phyloP scores from a whole-genome alignment of 2,888 invertebrate genomes.

The Ichneumoninae sp. region DNA sequence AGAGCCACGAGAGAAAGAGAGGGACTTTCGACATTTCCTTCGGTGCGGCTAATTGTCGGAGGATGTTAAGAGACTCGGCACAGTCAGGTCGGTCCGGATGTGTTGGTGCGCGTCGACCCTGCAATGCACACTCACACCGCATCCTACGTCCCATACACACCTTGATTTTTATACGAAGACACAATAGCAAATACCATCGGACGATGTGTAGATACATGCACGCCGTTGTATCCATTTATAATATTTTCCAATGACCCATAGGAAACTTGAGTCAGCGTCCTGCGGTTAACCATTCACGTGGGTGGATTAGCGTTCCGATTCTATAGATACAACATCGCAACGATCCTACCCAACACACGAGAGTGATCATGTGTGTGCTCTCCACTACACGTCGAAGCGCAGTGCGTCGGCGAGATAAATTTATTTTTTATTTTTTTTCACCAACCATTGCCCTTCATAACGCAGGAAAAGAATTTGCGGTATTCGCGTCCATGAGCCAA shows the following conservation, averaged over 20 bases:
- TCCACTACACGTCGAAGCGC: slow-evolving; percentile 14
- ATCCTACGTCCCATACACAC: slow-evolving; percentile 16
- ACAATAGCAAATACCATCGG: slow-evolving; percentile 32
- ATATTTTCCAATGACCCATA: slow-evolving; percentile 44
- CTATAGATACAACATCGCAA: slow-evolving; percentile 34
- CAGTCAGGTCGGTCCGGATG: slow-evolving; percentile 24
- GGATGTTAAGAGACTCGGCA: slow-evolving; percentile 65
- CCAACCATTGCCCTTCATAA: not conserved
- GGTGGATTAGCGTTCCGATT: slow-evolving; percentile 54
- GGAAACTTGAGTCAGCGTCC: slow-evolving; percentile 41
- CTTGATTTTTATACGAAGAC: slow-evolving; percentile 29
- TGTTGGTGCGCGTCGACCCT: slow-evolving; percentile 18
- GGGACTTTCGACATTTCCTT: slow-evolving; percentile 71
- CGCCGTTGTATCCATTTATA: slow-evolving; percentile 20
- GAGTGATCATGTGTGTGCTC: not conserved
- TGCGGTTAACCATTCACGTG: slow-evolving; percentile 57
- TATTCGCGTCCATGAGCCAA: slow-evolving; percentile 45
- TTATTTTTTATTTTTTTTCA: not conserved
- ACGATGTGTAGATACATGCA: not conserved
- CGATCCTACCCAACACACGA: slow-evolving; percentile 5
- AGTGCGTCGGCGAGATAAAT: slow-evolving; percentile 39
- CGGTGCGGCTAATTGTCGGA: slow-evolving; percentile 69
- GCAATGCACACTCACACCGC: slow-evolving; percentile 13
- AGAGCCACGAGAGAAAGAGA: slow-evolving; percentile 27
- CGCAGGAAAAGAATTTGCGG: slow-evolving; percentile 18